phyloP scores from a whole-genome alignment of 2,888 invertebrate species.

The Anorthoa munda region DNA sequence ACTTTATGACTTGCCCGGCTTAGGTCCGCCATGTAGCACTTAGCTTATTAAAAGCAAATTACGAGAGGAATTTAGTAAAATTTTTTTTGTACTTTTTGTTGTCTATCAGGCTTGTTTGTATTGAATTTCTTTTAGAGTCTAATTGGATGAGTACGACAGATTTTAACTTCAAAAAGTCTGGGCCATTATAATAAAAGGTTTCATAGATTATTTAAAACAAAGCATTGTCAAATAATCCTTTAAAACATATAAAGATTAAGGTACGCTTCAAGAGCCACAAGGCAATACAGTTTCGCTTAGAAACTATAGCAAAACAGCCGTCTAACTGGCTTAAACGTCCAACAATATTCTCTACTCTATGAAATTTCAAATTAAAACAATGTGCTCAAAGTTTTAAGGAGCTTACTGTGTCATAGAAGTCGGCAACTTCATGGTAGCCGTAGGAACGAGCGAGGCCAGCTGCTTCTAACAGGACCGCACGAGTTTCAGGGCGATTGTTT shows the following conservation, averaged over 20 bases:
- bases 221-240: neutral
- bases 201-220: neutral
- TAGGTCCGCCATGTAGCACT: constrained; percentile 49
- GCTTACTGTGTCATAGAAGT: too few species aligned
- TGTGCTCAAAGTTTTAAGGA: constrained; percentile 31
- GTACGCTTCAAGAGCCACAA: neutral
- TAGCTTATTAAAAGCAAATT: constrained; percentile 55
- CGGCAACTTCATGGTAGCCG: too few species aligned
- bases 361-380: constrained; percentile 25
- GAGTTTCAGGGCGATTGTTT: too few species aligned
- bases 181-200: neutral
- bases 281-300: neutral
- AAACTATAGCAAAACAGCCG: constrained; percentile 20
- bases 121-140: neutral
- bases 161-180: neutral
- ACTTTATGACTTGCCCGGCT: constrained; percentile 26
- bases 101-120: constrained; percentile 2
- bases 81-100: neutral
- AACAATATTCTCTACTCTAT: constrained; percentile 16
- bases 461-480: too few species aligned
- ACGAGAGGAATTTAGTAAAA: constrained; percentile 25
- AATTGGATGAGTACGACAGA: neutral
- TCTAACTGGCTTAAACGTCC: constrained; percentile 2
- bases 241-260: neutral
- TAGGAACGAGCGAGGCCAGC: too few species aligned